Percentiles rank a stretch among this genome's conserved stretches.
Conservation (phyloP, 2,888 invertebrate genomes). For the Tromatobia lineatoria region DNA sequence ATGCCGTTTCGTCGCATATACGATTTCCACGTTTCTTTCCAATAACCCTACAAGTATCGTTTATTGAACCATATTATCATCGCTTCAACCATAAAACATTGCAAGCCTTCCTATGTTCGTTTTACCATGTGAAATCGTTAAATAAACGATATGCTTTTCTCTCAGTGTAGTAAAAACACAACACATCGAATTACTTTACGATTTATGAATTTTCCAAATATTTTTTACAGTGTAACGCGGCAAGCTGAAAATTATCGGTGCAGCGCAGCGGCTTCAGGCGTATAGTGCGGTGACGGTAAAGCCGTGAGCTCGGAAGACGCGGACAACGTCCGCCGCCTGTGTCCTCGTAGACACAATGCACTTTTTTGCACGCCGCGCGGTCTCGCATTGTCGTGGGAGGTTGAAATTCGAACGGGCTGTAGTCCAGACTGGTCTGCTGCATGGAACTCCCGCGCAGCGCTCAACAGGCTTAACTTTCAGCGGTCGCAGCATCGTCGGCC, state of each 20-base stretch:
- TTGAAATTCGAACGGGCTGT: constrained; percentile 80
- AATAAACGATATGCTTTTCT: too few relatives aligned
- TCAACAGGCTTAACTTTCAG: constrained; percentile 42
- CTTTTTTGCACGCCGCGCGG: constrained; percentile 74
- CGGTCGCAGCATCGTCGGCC: constrained; percentile 45
- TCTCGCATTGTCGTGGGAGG: constrained; percentile 83
- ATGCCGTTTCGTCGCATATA: too few relatives aligned
- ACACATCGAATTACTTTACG: too few relatives aligned
- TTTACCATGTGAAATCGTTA: too few relatives aligned
- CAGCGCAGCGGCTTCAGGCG: constrained; percentile 28
- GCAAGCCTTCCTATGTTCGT: too few relatives aligned
- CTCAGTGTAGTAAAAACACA: too few relatives aligned
- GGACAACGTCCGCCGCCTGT: constrained; percentile 71
- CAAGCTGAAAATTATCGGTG: constrained; percentile 35
- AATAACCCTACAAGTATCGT: too few relatives aligned
- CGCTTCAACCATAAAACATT: too few relatives aligned
- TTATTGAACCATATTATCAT: too few relatives aligned
- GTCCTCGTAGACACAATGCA: constrained; percentile 79
- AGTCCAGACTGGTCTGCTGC: constrained; percentile 51
- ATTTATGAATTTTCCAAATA: too few relatives aligned
- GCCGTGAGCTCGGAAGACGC: constrained; percentile 42
- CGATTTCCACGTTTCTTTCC: too few relatives aligned
- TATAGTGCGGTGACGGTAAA: not conserved
- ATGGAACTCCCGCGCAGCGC: constrained; percentile 55
- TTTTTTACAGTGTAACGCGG: too few relatives aligned